A percentile compares a stretch with the other conserved stretches of the same genome.
These are phyloP conservation scores for Sebastolobus alascanus DNA, from an alignment of 2,797 vertebrate species.

Conservation along the genomic window DNA sequence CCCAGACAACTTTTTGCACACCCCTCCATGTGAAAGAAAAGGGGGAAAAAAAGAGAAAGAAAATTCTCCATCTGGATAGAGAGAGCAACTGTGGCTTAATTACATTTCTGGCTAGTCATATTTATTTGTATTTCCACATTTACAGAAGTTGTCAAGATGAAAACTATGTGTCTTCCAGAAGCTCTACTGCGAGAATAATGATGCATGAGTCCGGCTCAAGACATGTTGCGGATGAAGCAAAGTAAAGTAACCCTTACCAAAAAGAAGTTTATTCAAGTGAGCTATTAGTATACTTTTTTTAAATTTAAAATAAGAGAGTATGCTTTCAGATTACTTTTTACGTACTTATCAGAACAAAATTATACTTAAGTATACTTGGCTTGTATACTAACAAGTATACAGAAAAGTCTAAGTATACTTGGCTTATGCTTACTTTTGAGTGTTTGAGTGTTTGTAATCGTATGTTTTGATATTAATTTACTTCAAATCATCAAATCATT, in stretches of 20 bases:
- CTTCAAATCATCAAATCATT: too few species aligned
- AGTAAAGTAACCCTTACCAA: not conserved
- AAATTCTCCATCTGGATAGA: conserved; percentile 55
- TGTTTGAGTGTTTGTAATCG: too few species aligned
- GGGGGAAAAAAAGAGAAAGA: conserved; percentile 14
- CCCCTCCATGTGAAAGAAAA: conserved; percentile 53
- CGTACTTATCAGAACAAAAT: too few species aligned
- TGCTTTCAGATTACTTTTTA: too few species aligned
- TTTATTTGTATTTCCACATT: conserved; percentile 51
- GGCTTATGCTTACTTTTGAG: too few species aligned
- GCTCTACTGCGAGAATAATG: not conserved
- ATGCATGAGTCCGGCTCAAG: not conserved
- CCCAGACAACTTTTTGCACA: conserved; percentile 79
- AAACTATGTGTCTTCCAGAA: conserved; percentile 22
- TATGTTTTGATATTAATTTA: too few species aligned
- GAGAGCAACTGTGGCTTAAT: conserved; percentile 42
- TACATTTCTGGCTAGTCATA: conserved; percentile 46
- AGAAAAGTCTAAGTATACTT: too few species aligned
- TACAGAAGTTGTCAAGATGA: conserved; percentile 7
- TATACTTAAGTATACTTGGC: too few species aligned
- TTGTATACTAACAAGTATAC: too few species aligned
- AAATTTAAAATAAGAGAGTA: too few species aligned
- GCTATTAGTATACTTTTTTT: too few species aligned
- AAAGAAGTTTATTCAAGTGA: not conserved
- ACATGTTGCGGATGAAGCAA: not conserved